Base-by-base conservation (phyloP, 2,888 invertebrate species). In the Asteroscopus sphinx region DNA sequence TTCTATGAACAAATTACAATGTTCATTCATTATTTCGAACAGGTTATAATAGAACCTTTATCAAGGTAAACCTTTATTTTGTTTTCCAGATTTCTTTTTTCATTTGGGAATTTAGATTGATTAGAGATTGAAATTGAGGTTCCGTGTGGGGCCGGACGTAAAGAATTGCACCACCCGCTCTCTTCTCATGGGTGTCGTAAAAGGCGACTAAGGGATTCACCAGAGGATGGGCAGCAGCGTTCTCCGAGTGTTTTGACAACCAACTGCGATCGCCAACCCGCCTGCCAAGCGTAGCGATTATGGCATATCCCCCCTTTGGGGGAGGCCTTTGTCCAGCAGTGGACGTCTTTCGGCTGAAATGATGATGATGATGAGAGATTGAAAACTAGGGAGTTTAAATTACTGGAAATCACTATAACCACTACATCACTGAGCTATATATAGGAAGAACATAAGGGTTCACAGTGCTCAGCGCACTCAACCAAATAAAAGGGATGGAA, bases 1-100 rank as follows among this genome's bases (percentile, higher is more conserved):
- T 79, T 76, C 73, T 77, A 79, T 75, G 59, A 51, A 77, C 77
- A 82, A 86, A 87, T 85, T 84, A 83, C 81, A 78, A 79, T 76
- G 77, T 79, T 80, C 74, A 82, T 84, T 82, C 77, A 81, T 83
- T 81, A 79, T 79, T 73, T 70, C 52, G 51, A 69, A 60, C 62
- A 46, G 55, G 53, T 65, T 67, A 75, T 67, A 70, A 71, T 68
- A 68, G 51, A 60, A 46, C 57, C 53, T 58, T 62, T 46, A 61
- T 53, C 16, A 42, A 33, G 30, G 16, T 16, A 47, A 36, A 25
- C 53, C 32, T 49, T 67, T 59, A 42, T 68, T 52, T 42, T 35
- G 40, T 16, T 41, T n/a, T 28, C 9, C 25, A 32, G 17, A 42
- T 16, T 46, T n/a, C 28, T 26, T 26, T 9, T 36, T 41, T 62